phyloP scores from a whole-genome alignment of 1,140 invertebrate genomes.

The Solenopsis fugax region DNA sequence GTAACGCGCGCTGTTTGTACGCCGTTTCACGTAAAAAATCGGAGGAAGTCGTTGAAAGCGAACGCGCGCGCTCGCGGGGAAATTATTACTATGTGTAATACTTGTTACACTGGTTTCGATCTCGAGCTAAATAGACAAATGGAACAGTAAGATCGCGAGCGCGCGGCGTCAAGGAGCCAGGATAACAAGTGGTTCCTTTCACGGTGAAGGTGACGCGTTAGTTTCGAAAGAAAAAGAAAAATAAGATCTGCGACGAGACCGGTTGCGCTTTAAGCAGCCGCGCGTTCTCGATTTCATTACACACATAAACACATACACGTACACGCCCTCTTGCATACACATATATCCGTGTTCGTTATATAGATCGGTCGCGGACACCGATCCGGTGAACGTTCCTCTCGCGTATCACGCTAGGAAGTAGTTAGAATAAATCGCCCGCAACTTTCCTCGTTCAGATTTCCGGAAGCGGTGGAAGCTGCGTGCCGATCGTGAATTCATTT shows the following conservation, averaged over 20 bases:
- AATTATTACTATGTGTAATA: conserved; percentile 12
- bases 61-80: not conserved
- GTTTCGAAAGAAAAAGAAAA: conserved; percentile 52
- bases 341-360: conserved; percentile 10
- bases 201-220: conserved; percentile 71
- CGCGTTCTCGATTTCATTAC: conserved; percentile 12
- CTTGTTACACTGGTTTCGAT: not conserved
- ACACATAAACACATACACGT: no score
- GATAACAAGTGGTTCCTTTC: conserved; percentile 61
- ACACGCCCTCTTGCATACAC: not conserved
- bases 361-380: conserved; percentile 44
- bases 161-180: not conserved
- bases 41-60: conserved; percentile 35
- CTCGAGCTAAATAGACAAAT: conserved; percentile 30
- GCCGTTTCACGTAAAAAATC: conserved; percentile 21
- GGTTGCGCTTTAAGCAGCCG: conserved; percentile 54
- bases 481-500: conserved; percentile 51
- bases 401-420: conserved; percentile 66
- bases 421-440: conserved; percentile 58
- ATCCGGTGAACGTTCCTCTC: conserved; percentile 35
- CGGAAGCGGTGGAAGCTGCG: conserved; percentile 65
- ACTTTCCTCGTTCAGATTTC: conserved; percentile 68
- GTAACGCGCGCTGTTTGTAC: conserved; percentile 33
- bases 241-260: conserved; percentile 15
- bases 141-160: conserved; percentile 28